Evolutionary conservation across 2,888 invertebrate species (phyloP).

Genomic region (Petrolisthes cinctipes): DNA sequence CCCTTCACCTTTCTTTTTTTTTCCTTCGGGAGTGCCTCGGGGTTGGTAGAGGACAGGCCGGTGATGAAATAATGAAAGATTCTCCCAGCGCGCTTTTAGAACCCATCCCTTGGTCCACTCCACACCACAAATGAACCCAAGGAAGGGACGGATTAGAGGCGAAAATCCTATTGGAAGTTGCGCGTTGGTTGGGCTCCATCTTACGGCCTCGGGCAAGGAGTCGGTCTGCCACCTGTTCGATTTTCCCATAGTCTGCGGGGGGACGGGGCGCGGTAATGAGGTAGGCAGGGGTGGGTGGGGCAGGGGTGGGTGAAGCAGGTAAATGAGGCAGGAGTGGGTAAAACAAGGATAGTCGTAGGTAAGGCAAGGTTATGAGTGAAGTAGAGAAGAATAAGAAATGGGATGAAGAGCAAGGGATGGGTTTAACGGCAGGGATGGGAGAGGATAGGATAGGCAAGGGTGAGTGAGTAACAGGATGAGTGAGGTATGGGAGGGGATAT

Average conservation of each 20-base stretch:
- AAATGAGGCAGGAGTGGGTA: background rate
- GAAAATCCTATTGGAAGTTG: conserved; percentile 5
- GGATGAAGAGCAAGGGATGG: background rate
- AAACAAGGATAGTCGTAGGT: background rate
- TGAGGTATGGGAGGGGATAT: background rate
- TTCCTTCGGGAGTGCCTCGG: background rate
- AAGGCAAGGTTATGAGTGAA: background rate
- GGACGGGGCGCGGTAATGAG: conserved; percentile 22
- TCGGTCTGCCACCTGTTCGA: conserved; percentile 45
- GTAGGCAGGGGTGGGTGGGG: conserved; percentile 24
- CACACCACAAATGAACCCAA: background rate
- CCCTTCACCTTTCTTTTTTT: background rate
- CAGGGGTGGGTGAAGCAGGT: background rate
- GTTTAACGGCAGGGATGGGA: background rate
- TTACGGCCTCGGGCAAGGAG: conserved; percentile 7
- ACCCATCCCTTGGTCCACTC: background rate
- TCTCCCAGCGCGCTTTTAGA: conserved; percentile 35
- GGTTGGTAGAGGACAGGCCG: conserved; percentile 36
- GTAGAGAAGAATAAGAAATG: conserved; percentile 2
- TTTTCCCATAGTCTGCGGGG: conserved; percentile 42
- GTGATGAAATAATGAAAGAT: conserved; percentile 49
- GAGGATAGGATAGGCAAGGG: background rate
- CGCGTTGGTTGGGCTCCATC: conserved; percentile 6
- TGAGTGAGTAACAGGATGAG: background rate
- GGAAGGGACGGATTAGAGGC: background rate